Percentiles rank a stretch among this genome's conserved stretches.
Evolutionary conservation across 2,113 vertebrate species (phyloP).

Genomic region (Leuciscus idus): DNA sequence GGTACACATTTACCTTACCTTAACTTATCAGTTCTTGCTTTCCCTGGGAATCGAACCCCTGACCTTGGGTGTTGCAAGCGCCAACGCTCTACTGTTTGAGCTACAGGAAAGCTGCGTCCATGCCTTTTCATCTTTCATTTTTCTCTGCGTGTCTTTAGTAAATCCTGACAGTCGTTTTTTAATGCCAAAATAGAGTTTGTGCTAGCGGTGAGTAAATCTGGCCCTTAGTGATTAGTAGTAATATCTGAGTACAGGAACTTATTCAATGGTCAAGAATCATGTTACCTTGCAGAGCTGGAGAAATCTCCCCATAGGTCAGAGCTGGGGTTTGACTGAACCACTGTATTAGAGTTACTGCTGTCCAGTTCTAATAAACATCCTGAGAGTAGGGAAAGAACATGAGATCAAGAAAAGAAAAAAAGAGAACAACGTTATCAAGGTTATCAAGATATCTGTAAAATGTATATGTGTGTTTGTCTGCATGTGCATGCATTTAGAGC

Average conservation of each 20-base stretch:
- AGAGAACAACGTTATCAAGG: no score
- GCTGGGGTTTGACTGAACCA: conserved; percentile 65
- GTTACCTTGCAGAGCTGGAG: conserved; percentile 86
- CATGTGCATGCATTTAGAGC: neutral
- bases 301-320: conserved; percentile 91
- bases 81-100: no score
- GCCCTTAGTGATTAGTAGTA: neutral
- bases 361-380: conserved; percentile 73
- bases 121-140: no score
- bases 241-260: neutral
- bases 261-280: neutral
- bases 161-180: no score
- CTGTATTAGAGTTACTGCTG: conserved; percentile 72
- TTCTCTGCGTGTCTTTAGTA: no score
- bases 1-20: no score
- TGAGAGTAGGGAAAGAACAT: conserved; percentile 18
- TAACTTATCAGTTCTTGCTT: no score
- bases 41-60: no score
- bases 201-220: no score
- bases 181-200: no score
- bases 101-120: no score
- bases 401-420: neutral
- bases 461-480: neutral
- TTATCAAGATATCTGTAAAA: neutral
- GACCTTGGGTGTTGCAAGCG: no score